Percentiles rank a stretch among this genome's conserved stretches.
These are phyloP conservation scores for Byasa hedistus DNA, from an alignment of 2,888 invertebrate genomes.

Conservation along the genomic window DNA sequence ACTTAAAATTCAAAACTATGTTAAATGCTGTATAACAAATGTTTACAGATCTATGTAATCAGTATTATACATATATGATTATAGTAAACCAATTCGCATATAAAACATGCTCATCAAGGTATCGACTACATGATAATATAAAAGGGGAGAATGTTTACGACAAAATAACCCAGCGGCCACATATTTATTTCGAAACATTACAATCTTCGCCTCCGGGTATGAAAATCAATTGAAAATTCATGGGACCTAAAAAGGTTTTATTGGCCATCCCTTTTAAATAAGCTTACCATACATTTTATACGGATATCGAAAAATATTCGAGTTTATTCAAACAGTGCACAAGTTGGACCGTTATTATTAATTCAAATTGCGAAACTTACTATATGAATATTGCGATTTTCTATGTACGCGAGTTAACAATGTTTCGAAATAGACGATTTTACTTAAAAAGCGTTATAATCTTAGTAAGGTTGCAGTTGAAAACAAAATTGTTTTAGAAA, in stretches of 20 bases:
- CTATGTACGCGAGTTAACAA: no score
- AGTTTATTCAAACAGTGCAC: neutral
- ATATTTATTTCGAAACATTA: conserved; percentile 40
- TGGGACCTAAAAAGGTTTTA: conserved; percentile 20
- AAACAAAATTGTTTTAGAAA: no score
- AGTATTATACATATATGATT: no score
- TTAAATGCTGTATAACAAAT: no score
- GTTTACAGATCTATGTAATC: no score
- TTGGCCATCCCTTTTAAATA: conserved; percentile 21
- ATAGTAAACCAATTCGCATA: neutral
- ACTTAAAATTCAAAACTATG: no score
- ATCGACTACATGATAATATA: conserved; percentile 3
- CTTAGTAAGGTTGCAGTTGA: no score
- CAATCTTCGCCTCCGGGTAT: conserved; percentile 33
- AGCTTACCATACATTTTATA: conserved; percentile 13
- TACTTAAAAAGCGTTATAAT: no score
- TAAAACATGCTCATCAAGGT: neutral
- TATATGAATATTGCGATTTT: no score
- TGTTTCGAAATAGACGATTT: no score
- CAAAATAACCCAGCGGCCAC: conserved; percentile 50
- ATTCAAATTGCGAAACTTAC: no score
- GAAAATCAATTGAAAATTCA: conserved; percentile 36
- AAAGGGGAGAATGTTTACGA: conserved; percentile 53
- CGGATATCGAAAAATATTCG: conserved; percentile 3
- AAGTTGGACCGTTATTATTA: neutral